Percentiles rank a stretch among this genome's conserved stretches.
Conservation (phyloP, 2,113 vertebrate species). For the Phoenicopterus ruber region DNA sequence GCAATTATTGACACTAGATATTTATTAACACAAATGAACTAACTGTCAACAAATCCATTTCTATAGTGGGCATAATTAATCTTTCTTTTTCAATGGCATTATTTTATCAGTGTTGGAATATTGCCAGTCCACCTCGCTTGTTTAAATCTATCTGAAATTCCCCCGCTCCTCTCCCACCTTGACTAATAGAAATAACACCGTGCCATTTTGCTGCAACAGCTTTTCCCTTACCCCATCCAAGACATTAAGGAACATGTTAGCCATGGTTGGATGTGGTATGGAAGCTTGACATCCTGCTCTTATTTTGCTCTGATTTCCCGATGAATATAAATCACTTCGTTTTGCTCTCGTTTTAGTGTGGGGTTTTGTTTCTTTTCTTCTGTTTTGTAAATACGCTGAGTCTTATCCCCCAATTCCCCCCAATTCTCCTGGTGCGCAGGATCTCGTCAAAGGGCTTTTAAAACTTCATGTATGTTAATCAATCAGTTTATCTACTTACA, state of each 20-base stretch:
- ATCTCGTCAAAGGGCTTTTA: background rate
- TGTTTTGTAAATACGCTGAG: background rate
- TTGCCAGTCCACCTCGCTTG: background rate
- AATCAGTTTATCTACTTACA: background rate
- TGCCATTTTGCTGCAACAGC: background rate
- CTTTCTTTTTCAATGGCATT: background rate
- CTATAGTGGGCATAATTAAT: background rate
- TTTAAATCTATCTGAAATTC: background rate
- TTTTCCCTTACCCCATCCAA: background rate
- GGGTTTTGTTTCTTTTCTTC: background rate
- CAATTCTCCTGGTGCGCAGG: background rate
- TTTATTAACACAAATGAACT: background rate
- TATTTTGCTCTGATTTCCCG: background rate
- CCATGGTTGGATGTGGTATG: background rate
- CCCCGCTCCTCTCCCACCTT: background rate
- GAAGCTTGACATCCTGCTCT: background rate
- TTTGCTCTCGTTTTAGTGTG: background rate
- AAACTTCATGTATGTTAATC: background rate
- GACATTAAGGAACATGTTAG: background rate
- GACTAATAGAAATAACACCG: background rate
- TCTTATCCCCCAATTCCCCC: background rate
- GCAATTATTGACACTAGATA: background rate
- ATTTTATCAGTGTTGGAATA: background rate
- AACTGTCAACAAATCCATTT: background rate
- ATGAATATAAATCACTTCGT: background rate